Conservation (phyloP, 2,113 vertebrate species). For the Campylorhamphus procurvoides region DNA sequence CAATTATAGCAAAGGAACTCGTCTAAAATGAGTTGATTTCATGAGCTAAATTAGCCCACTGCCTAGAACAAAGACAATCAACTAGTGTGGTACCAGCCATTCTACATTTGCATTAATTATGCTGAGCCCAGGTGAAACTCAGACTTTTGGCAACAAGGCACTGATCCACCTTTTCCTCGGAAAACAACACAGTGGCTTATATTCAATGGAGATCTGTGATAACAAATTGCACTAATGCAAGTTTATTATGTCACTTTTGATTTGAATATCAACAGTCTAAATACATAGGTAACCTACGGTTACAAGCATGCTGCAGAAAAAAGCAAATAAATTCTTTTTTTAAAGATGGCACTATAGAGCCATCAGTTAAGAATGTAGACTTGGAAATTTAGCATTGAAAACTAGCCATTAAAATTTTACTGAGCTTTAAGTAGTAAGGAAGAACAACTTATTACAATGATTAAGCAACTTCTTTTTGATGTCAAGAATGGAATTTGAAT, state of each 20-base stretch:
- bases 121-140: not conserved
- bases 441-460: not conserved
- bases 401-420: not conserved
- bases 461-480: not conserved
- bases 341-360: not conserved
- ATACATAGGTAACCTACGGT: not conserved
- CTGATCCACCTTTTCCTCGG: conserved; percentile 8
- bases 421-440: not conserved
- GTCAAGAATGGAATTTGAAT: not conserved
- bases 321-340: not conserved
- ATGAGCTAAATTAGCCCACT: conserved; percentile 36
- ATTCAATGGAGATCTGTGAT: conserved; percentile 4
- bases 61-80: conserved; percentile 48
- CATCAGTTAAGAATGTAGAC: not conserved
- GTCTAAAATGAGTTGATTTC: conserved; percentile 7
- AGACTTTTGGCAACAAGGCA: conserved; percentile 45
- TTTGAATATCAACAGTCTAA: not conserved
- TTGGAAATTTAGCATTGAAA: not conserved
- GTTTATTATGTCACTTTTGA: not conserved
- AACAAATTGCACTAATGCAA: not conserved
- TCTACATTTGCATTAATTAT: not conserved
- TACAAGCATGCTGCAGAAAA: not conserved
- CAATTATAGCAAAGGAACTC: conserved; percentile 45
- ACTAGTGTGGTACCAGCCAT: not conserved
- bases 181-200: conserved; percentile 36